phyloP scores from a whole-genome alignment of 2,113 vertebrate species.

The Lophura nycthemera region DNA sequence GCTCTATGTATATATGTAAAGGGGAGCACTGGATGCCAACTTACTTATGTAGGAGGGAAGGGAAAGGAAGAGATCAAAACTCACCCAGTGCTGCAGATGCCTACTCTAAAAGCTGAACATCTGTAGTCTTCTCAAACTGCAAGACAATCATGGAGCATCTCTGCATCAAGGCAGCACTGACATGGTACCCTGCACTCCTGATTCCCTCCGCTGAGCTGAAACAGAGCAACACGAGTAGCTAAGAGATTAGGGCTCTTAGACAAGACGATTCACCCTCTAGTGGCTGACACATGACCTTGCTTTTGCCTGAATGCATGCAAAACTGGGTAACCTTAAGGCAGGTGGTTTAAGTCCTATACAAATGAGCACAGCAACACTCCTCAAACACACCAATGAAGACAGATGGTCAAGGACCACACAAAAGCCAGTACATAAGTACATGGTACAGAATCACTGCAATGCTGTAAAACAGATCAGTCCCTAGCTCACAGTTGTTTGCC shows the following conservation, averaged over 20 bases:
- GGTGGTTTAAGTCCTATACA: background rate
- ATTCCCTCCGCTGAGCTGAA: background rate
- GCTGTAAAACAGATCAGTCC: background rate
- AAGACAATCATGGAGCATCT: background rate
- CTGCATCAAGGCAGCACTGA: background rate
- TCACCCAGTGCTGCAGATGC: background rate
- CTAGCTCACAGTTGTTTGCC: background rate
- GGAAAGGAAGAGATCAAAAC: background rate
- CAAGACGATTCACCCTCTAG: slow-evolving; percentile 40
- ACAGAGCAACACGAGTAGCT: background rate
- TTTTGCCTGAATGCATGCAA: background rate
- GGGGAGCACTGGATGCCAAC: background rate
- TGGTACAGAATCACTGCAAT: background rate
- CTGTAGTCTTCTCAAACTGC: background rate
- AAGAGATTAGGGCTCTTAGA: background rate
- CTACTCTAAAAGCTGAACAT: background rate
- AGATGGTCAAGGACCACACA: background rate
- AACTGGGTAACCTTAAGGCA: background rate
- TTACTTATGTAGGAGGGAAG: background rate
- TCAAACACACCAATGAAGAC: background rate
- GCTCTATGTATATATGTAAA: background rate
- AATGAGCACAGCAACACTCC: background rate
- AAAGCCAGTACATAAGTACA: background rate
- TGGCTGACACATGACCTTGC: background rate
- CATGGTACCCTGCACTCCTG: background rate